Evolutionary conservation across 2,888 invertebrate genomes (phyloP).

Genomic region (Tolmerus cingulatus): DNA sequence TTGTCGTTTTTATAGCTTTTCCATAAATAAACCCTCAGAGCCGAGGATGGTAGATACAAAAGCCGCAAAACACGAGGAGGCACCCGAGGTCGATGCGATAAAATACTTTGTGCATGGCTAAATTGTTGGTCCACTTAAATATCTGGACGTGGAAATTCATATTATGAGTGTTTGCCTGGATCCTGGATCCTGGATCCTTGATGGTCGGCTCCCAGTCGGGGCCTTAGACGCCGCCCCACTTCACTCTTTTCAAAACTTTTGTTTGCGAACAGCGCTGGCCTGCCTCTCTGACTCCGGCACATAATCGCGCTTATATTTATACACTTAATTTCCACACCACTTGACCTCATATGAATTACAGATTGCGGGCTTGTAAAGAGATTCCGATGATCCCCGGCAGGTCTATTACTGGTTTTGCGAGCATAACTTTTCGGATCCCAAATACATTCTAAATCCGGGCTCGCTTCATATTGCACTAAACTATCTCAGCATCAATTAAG

Average conservation of each 20-base stretch:
- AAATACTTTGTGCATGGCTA: constrained; percentile 23
- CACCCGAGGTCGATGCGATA: neutral
- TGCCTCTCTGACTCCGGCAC: neutral
- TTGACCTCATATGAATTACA: neutral
- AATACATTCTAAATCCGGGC: neutral
- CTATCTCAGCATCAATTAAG: neutral
- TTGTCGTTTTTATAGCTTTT: constrained; percentile 10
- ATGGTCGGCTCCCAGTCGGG: neutral
- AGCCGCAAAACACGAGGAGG: neutral
- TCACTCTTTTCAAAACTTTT: neutral
- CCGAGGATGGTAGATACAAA: neutral
- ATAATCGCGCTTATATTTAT: neutral
- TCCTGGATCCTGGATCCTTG: neutral
- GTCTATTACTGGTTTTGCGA: neutral
- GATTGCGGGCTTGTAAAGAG: neutral
- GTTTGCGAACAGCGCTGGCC: neutral
- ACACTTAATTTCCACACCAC: neutral
- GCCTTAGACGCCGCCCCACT: neutral
- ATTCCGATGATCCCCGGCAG: neutral
- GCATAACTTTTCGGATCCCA: neutral
- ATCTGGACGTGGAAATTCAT: neutral
- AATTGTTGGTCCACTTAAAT: neutral
- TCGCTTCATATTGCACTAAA: neutral
- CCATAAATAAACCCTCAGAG: constrained; percentile 3
- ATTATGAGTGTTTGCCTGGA: neutral